Conservation (phyloP, 2,797 vertebrate species). For the Eidolon dupreanum region DNA sequence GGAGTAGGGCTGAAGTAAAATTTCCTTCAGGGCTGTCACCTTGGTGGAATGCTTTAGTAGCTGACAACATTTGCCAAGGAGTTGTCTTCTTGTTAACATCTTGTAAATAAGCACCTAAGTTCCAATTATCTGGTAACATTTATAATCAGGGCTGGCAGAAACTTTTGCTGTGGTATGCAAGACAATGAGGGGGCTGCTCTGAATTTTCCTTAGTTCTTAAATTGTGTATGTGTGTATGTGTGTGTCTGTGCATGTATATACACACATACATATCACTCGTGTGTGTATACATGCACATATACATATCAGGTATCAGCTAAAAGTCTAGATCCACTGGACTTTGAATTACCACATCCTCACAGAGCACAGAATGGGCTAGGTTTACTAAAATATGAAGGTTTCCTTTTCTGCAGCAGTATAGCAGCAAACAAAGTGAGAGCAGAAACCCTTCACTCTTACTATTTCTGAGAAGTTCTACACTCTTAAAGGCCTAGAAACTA, state of each 20-base stretch:
- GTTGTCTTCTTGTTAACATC: neutral
- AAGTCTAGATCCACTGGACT: neutral
- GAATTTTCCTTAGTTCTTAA: conserved; percentile 39
- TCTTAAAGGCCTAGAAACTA: neutral
- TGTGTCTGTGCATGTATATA: rapidly evolving
- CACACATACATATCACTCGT: neutral
- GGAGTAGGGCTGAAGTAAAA: neutral
- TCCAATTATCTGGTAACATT: conserved; percentile 39
- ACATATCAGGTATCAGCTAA: neutral
- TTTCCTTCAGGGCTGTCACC: neutral
- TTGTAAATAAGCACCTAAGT: neutral
- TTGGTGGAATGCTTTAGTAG: neutral
- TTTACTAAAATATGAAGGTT: neutral
- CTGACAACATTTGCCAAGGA: conserved; percentile 17
- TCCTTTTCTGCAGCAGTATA: neutral
- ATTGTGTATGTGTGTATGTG: neutral
- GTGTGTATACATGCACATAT: neutral
- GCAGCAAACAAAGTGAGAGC: neutral
- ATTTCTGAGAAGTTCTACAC: neutral
- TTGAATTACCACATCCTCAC: neutral
- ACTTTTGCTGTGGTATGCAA: conserved; percentile 34
- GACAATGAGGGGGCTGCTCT: conserved; percentile 1
- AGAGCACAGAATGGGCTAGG: neutral
- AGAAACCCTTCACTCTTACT: neutral
- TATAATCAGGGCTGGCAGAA: conserved; percentile 67